Percentiles rank a stretch among this genome's conserved stretches.
These are phyloP conservation scores for Orycteropus afer DNA, from an alignment of 2,113 vertebrate genomes.

Conservation along the genomic window DNA sequence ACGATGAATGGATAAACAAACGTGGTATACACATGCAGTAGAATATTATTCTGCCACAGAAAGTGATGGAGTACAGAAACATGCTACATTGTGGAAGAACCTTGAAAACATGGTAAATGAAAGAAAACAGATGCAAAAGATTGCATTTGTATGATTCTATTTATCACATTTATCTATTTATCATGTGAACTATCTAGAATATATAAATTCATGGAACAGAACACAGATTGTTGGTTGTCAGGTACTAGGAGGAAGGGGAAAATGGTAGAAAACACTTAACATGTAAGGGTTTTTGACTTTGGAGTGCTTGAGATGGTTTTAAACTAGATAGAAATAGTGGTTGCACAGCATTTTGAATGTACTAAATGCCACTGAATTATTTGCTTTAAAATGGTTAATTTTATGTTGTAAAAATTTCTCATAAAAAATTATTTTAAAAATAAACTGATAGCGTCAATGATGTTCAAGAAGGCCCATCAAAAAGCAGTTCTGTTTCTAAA, in stretches of 20 bases:
- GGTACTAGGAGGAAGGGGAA: too few species aligned
- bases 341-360: background rate
- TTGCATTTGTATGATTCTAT: background rate
- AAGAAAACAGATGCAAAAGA: background rate
- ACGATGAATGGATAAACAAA: background rate
- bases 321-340: background rate
- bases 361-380: background rate
- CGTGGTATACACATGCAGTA: background rate
- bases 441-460: background rate
- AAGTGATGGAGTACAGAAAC: background rate
- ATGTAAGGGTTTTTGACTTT: background rate
- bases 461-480: background rate
- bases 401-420: background rate
- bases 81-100: background rate
- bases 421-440: slow-evolving; percentile 9
- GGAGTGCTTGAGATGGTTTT: background rate
- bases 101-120: background rate
- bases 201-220: background rate
- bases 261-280: background rate
- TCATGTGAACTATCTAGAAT: background rate
- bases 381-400: background rate
- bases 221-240: background rate
- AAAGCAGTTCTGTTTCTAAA: background rate
- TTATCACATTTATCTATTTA: too few species aligned
- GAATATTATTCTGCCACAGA: background rate